Percentiles rank a stretch among this genome's conserved stretches.
These are phyloP conservation scores for Poeciliopsis prolifica DNA, from an alignment of 2,113 vertebrate species.

Conservation along the genomic window DNA sequence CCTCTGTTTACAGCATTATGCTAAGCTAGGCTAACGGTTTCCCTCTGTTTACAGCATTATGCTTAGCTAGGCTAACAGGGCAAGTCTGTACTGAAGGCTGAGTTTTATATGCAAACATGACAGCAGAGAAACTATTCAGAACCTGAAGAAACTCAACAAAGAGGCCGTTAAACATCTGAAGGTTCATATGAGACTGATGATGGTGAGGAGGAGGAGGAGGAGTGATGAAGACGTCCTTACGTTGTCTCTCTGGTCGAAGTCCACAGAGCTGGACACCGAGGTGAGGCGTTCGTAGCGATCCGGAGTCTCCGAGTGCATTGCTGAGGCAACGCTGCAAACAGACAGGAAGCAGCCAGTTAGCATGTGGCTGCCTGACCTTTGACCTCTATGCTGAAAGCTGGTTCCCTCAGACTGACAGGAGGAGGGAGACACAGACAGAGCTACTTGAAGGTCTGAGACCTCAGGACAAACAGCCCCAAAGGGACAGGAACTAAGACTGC, in stretches of 20 bases:
- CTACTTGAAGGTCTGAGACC: background rate
- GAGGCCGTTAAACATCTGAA: background rate
- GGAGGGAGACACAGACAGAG: background rate
- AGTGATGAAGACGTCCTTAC: constrained; percentile 77
- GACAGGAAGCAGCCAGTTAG: constrained; percentile 20
- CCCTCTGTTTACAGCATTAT: too few species aligned
- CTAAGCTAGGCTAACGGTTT: background rate
- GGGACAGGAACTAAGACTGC: too few species aligned
- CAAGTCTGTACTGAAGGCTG: background rate
- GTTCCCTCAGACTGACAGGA: constrained; percentile 18
- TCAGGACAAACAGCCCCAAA: too few species aligned
- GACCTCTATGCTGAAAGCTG: constrained; percentile 12
- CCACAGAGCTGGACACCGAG: constrained; percentile 95
- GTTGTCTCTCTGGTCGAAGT: constrained; percentile 97
- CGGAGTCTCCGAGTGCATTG: constrained; percentile 91
- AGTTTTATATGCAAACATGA: background rate
- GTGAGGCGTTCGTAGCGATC: constrained; percentile 96
- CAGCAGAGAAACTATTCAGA: too few species aligned
- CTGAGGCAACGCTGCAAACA: constrained; percentile 88
- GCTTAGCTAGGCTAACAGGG: background rate
- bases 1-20: too few species aligned
- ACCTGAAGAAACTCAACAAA: background rate
- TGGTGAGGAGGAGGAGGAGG: constrained; percentile 14
- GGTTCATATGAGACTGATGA: background rate
- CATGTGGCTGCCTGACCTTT: constrained; percentile 19